Conservation (phyloP, 2,797 vertebrate species). For the Pipistrellus pipistrellus region DNA sequence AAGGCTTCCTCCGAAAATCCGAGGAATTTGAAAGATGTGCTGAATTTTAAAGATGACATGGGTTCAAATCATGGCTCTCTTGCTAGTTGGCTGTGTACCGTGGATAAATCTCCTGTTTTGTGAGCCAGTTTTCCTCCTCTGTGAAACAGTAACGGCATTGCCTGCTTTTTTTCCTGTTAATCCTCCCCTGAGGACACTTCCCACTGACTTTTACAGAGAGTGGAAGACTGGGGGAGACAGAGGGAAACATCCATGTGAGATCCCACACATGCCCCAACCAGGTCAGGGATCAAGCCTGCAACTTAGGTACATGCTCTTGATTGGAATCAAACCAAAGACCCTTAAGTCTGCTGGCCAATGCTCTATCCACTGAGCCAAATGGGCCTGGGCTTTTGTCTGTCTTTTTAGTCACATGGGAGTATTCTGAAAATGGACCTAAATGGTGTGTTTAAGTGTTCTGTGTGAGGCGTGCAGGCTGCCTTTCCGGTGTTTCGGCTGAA, state of each 20-base stretch:
- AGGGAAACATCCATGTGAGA: too few relatives aligned
- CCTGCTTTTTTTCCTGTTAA: not conserved
- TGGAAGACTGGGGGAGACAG: too few relatives aligned
- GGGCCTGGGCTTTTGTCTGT: not conserved
- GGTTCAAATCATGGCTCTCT: not conserved
- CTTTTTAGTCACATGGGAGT: not conserved
- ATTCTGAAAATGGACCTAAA: not conserved
- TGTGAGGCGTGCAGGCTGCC: not conserved
- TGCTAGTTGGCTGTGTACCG: too few relatives aligned
- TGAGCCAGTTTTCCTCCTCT: not conserved
- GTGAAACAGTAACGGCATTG: not conserved
- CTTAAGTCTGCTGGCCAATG: too few relatives aligned
- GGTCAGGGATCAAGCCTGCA: too few relatives aligned
- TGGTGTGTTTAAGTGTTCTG: not conserved
- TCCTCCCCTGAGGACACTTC: too few relatives aligned
- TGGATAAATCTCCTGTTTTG: not conserved
- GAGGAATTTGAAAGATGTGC: not conserved
- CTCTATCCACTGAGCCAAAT: too few relatives aligned
- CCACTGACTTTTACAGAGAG: too few relatives aligned
- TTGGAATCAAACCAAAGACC: too few relatives aligned
- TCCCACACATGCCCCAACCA: too few relatives aligned
- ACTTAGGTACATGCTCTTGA: too few relatives aligned
- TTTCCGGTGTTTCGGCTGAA: not conserved
- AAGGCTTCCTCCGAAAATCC: not conserved
- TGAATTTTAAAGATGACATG: not conserved